Evolutionary conservation across 1,140 invertebrate genomes (phyloP).

Genomic region (Physella acuta): DNA sequence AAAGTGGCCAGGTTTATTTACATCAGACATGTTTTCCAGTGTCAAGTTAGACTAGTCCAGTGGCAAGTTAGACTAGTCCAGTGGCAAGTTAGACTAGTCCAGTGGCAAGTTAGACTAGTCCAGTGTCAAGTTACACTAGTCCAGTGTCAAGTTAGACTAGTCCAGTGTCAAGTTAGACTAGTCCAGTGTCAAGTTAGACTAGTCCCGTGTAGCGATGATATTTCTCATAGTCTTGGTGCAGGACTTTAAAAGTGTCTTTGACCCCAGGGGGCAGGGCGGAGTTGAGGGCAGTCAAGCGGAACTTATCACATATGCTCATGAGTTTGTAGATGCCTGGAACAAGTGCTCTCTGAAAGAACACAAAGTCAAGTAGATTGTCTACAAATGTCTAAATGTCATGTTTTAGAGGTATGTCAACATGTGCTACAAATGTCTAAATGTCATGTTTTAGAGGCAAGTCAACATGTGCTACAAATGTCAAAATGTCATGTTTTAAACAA

Average conservation of each 20-base stretch:
- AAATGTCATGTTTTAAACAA: too few species aligned
- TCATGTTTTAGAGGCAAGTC: too few species aligned
- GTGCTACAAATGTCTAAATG: too few species aligned
- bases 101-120: background rate
- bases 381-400: too few species aligned
- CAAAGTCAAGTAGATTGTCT: too few species aligned
- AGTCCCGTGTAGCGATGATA: slow-evolving; percentile 17
- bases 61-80: background rate
- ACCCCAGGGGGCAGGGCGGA: slow-evolving; percentile 11
- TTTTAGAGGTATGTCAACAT: too few species aligned
- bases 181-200: background rate
- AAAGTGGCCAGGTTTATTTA: too few species aligned
- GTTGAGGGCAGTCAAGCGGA: slow-evolving; percentile 18
- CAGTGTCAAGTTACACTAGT: background rate
- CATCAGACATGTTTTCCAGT: background rate
- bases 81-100: background rate
- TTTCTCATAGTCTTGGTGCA: slow-evolving; percentile 21
- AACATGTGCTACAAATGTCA: too few species aligned
- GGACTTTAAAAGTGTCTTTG: slow-evolving; percentile 17
- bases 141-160: background rate
- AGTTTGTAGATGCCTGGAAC: slow-evolving; percentile 9
- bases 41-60: background rate
- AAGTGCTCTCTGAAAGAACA: slow-evolving; percentile 6
- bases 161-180: background rate
- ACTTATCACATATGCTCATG: slow-evolving; percentile 18